phyloP scores from a whole-genome alignment of 2,113 vertebrate genomes.

The Pangasianodon hypophthalmus region DNA sequence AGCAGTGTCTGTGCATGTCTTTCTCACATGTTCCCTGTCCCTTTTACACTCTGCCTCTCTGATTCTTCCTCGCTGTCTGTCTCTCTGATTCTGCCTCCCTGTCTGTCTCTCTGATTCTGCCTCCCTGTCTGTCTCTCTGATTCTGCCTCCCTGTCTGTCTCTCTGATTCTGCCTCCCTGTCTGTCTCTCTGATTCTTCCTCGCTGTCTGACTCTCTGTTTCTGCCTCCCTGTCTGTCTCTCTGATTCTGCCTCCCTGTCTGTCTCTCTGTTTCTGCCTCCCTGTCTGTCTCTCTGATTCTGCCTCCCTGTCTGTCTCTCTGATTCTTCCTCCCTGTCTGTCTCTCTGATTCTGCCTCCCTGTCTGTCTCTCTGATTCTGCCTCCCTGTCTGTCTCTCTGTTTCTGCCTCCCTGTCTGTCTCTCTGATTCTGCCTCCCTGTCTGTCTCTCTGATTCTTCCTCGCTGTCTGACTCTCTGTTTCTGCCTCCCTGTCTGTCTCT shows the following conservation, averaged over 20 bases:
- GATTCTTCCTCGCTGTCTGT: not conserved
- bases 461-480: not conserved
- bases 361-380: not conserved
- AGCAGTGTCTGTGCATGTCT: not conserved
- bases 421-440: no score
- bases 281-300: not conserved
- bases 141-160: constrained; percentile 41
- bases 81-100: not conserved
- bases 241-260: not conserved
- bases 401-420: no score
- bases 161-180: constrained; percentile 24
- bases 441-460: not conserved
- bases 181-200: constrained; percentile 33
- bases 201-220: not conserved
- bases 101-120: not conserved
- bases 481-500: not conserved
- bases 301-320: not conserved
- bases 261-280: not conserved
- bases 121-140: constrained; percentile 16
- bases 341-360: not conserved
- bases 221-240: not conserved
- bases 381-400: not conserved
- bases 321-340: not conserved
- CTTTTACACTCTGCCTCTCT: not conserved
- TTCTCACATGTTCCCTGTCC: not conserved